Percentiles rank a stretch among this genome's conserved stretches.
Evolutionary conservation across 1,140 invertebrate species (phyloP).

Genomic region (Neocloeon triangulifer): DNA sequence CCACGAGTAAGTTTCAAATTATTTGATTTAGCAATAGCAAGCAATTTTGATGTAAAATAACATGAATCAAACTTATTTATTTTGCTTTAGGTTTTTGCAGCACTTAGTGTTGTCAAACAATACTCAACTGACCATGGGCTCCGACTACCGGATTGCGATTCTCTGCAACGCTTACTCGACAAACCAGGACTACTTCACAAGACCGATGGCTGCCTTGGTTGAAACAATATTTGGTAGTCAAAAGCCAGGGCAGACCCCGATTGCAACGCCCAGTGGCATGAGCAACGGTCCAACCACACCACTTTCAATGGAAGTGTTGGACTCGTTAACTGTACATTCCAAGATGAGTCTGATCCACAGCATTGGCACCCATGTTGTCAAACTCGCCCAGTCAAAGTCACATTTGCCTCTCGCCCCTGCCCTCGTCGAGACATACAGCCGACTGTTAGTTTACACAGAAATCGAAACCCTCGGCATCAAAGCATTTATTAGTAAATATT

Average conservation of each 20-base stretch:
- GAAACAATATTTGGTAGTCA: slow-evolving; percentile 67
- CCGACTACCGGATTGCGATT: slow-evolving; percentile 73
- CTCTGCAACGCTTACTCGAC: slow-evolving; percentile 89
- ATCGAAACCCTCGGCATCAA: slow-evolving; percentile 93
- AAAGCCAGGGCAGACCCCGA: slow-evolving; percentile 25
- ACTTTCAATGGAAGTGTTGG: slow-evolving; percentile 74
- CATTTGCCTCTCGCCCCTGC: slow-evolving; percentile 67
- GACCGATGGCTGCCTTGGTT: slow-evolving; percentile 70
- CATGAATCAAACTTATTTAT: too few relatives aligned
- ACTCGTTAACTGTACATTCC: slow-evolving; percentile 87
- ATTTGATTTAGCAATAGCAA: slow-evolving; percentile 1
- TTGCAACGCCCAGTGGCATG: slow-evolving; percentile 19
- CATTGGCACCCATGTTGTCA: slow-evolving; percentile 73
- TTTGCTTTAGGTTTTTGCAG: slow-evolving; percentile 68
- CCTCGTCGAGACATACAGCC: slow-evolving; percentile 82
- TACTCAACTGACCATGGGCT: slow-evolving; percentile 36
- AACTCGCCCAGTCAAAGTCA: slow-evolving; percentile 65
- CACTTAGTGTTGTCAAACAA: slow-evolving; percentile 51
- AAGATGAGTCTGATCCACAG: slow-evolving; percentile 96
- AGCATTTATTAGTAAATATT: slow-evolving; percentile 71
- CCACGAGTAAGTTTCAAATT: slow-evolving; percentile 36
- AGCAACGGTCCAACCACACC: slow-evolving; percentile 49
- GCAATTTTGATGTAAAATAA: too few relatives aligned
- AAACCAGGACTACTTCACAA: slow-evolving; percentile 58
- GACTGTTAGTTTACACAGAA: slow-evolving; percentile 84